Percentiles rank a stretch among this genome's conserved stretches.
These are phyloP conservation scores for Harpagoxenus sublaevis DNA, from an alignment of 2,888 invertebrate genomes.

Conservation along the genomic window DNA sequence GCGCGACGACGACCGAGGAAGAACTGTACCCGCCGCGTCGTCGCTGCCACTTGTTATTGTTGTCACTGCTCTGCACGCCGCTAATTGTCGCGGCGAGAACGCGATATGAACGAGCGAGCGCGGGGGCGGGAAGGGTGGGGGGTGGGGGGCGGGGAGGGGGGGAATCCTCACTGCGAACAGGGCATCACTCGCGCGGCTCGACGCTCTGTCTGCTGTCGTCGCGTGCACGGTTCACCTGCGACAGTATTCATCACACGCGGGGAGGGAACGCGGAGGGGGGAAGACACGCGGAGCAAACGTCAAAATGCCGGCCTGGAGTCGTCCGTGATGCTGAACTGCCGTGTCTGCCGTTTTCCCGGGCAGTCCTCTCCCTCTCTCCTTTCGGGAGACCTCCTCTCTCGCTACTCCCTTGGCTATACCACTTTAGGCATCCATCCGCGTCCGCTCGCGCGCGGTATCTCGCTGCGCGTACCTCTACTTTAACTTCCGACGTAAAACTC, in stretches of 20 bases:
- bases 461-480: too few relatives aligned
- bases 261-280: slow-evolving; percentile 49
- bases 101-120: background rate
- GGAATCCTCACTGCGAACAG: slow-evolving; percentile 63
- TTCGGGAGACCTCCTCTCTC: too few relatives aligned
- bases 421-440: background rate
- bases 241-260: slow-evolving; percentile 79
- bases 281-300: slow-evolving; percentile 67
- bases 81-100: too few relatives aligned
- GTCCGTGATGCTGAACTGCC: background rate
- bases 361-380: background rate
- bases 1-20: too few relatives aligned
- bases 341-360: background rate
- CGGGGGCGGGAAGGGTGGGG: background rate
- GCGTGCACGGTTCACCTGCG: slow-evolving; percentile 73
- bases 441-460: slow-evolving; percentile 11
- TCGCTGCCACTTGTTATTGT: too few relatives aligned
- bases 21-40: too few relatives aligned
- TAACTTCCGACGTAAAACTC: slow-evolving; percentile 40
- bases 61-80: too few relatives aligned
- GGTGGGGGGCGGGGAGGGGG: background rate
- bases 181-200: slow-evolving; percentile 61
- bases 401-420: background rate
- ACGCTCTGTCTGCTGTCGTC: slow-evolving; percentile 77
- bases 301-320: slow-evolving; percentile 71